Base-by-base conservation (phyloP, 2,113 vertebrate species). In the Tichodroma muraria region DNA sequence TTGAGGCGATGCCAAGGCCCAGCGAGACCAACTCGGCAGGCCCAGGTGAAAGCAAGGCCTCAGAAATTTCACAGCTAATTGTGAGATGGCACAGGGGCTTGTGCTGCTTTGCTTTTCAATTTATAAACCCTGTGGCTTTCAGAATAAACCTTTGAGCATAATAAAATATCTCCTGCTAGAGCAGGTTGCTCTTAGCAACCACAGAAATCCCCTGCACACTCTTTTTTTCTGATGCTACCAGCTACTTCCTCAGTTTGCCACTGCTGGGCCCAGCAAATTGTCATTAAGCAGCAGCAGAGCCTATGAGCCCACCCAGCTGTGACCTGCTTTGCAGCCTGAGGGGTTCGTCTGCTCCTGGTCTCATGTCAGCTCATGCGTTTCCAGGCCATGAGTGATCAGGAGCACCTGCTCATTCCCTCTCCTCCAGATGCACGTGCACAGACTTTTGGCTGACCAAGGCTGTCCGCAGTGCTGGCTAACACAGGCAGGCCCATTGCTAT, bases 11-110 rank as follows among this genome's bases (percentile, higher is more conserved):
- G 15, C 15, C 21, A 12, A 40, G 31, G 53, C 8, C 3, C 38
- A 45, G 31, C 0, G 3, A 80, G 57, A 40, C 37, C 25, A n/a
- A 8, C 33, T 13, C 0, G 0, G 22, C 49, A 81, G 61, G 30
- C 33, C 64, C 13, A 65, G 63, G 19, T 2, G 7, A 73, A 64
- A 81, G 24, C 10, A 11, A 79, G 22, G 8, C 25, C 40, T 80
- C 28, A 42, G 38, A 87, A 69, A 77, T 53, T 57, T 50, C 42
- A 42, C 44, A 80, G 38, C 21, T 69, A n/a, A 80, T 35, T 80
- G 13, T 73, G 18, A 65, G 52, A 86, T 83, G 40, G 25, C 44
- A 83, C 44, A 56, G 30, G 11, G 40, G 6, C 11, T 89, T 57
- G 25, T 49, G 37, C 42, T 70, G 25, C 37, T 84, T 81, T 28